Base-by-base conservation (phyloP, 2,888 invertebrate species). In the Isoperla grammatica region DNA sequence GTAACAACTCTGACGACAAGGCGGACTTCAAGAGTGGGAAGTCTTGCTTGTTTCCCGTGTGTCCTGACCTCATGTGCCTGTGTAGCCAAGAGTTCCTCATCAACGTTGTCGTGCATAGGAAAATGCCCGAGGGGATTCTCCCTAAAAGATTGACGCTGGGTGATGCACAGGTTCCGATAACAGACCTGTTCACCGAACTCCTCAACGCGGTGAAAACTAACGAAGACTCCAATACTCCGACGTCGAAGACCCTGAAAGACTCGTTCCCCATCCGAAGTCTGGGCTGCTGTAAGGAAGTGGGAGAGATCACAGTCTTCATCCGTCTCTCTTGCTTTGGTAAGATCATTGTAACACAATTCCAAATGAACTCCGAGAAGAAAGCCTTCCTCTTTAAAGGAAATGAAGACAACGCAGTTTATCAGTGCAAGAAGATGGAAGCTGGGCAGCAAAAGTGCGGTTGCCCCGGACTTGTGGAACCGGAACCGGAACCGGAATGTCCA, bases 291-390 rank as follows among this genome's bases (percentile, higher is more conserved):
- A 61, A 61, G 22, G 20, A 43, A 13, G 40, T 50, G 8, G 63
- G 61, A 3, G 56, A 55, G 22, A 53, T 63, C 17, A 42, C 50
- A 5, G 45, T 61, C 11, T 59, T 61, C 29, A 20, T 63, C n/a
- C 46, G 63, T 1, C 37, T 61, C 12, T 54, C 63, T 12, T 61
- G 63, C 35, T 59, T 61, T 29, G 63, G 63, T 13, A 59, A 59
- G 42, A 13, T 56, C 43, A 59, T 63, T 8, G 59, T 63, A 5
- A 61, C 61, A 3, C 58, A 61, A 15, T 63, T 63, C 35, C 56
- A 63, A 11, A 37, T 63, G 54, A 60, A 57, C 23, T 22, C 57
- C 15, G 56, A 46, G 19, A 39, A 46, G 9, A 59, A 61, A 39
- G 42, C 50, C n/a, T 62, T 39, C 46, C 48, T 62, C 19, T 59